Evolutionary conservation across 2,888 invertebrate genomes (phyloP), one percentile per base, ranked within the genome.

Genomic region (Eupithecia inturbata): DNA sequence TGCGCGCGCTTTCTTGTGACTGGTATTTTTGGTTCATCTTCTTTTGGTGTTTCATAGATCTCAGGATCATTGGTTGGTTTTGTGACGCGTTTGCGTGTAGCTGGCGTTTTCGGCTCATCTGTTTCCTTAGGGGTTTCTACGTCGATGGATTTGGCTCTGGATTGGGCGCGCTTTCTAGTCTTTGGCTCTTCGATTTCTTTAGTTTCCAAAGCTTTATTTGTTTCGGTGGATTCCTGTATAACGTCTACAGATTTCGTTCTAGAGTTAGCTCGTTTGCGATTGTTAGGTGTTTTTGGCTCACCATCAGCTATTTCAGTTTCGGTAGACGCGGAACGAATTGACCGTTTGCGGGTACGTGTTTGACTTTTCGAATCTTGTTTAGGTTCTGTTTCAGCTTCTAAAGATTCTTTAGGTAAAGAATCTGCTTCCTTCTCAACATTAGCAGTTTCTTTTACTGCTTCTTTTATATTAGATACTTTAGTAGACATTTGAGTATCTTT

Each of bases 161-260:
- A 81, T 87, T 0, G 92, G 90, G 88, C 84, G 33, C 92, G 89
- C 76, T 89, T 92, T 69, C 92, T 83, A 0, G 90, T 76, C 74
- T 76, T 78, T 22, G 71, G 62, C 26, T 22, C 22, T 66, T 71
- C 71, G 57, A 60, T 49, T 31, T 69, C 69, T 63, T 41, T 60
- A 1, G 36, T n/a, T 36, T 71, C 67, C 57, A 26, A 26, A 26
- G 26, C 4, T n/a, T 77, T 66, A n/a, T 41, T 66, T 26, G 53
- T 45, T 33, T 71, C 68, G 19, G 22, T n/a, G 1, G 39, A 53
- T 49, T 70, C 64, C 45, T 68, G 70, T 31, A 68, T 67, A 33
- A 69, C 22, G 53, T 77, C 70, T 19, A 28, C 77, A 62, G 69
- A 57, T 39, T 72, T 76, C 26, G 77, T 62, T 68, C 60, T 73